Evolutionary conservation across 2,888 invertebrate species (phyloP).

Genomic region (Fissipunctia ypsillon): DNA sequence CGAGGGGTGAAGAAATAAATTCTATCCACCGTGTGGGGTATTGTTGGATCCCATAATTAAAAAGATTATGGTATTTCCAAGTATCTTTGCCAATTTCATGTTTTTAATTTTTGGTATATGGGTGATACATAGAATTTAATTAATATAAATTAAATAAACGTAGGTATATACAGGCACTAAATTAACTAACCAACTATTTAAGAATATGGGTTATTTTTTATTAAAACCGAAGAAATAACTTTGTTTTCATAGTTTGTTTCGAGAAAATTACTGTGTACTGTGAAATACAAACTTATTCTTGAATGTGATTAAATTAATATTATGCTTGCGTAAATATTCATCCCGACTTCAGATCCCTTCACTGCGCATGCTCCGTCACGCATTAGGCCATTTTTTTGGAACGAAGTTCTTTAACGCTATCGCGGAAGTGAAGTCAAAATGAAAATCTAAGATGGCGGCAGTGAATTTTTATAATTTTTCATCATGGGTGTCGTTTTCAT

Average conservation of each 20-base stretch:
- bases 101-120: too few species aligned
- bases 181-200: too few species aligned
- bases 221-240: background rate
- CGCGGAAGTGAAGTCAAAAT: too few species aligned
- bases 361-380: background rate
- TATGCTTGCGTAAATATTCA: background rate
- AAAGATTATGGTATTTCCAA: background rate
- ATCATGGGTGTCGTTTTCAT: too few species aligned
- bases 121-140: too few species aligned
- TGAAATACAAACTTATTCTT: background rate
- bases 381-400: background rate
- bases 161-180: too few species aligned
- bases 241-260: background rate
- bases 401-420: too few species aligned
- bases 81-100: too few species aligned
- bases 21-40: background rate
- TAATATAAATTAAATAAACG: too few species aligned
- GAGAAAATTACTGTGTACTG: too few species aligned
- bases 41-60: background rate
- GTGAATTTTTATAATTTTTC: too few species aligned
- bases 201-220: rapidly evolving
- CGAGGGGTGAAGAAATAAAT: background rate
- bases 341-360: background rate
- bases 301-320: background rate
- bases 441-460: too few species aligned